phyloP scores from a whole-genome alignment of 1,140 invertebrate species.

The Drosophila orosa region DNA sequence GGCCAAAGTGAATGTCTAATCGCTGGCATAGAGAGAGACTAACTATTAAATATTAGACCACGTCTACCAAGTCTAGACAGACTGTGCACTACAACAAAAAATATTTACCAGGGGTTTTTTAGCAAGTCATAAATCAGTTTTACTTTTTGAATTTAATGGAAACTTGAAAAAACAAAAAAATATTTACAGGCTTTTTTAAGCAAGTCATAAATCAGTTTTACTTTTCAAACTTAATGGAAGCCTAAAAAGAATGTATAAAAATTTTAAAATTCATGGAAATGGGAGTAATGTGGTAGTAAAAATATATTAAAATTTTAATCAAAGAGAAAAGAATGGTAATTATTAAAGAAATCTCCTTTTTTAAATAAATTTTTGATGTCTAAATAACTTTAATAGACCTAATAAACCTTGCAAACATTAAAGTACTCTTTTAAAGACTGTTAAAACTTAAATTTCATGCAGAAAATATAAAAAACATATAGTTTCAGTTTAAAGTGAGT shows the following conservation, averaged over 20 bases:
- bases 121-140: neutral
- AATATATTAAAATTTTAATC: neutral
- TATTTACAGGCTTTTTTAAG: neutral
- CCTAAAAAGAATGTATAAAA: too few species aligned
- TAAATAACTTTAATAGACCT: neutral
- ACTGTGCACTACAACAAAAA: conserved; percentile 21
- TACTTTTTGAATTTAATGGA: neutral
- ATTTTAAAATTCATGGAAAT: neutral
- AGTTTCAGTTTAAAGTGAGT: neutral
- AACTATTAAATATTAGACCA: conserved; percentile 47
- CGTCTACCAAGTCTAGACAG: conserved; percentile 59
- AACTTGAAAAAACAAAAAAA: neutral
- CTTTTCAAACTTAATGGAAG: neutral
- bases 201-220: conserved; percentile 6
- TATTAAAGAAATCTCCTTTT: too few species aligned
- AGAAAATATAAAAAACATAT: neutral
- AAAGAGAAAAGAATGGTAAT: neutral
- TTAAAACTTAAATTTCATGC: neutral
- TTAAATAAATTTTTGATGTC: neutral
- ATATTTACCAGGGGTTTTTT: neutral
- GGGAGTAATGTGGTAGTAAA: neutral
- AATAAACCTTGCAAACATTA: neutral
- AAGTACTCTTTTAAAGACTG: neutral
- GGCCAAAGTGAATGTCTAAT: conserved; percentile 75
- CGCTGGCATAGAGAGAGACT: conserved; percentile 17